Percentiles rank a stretch among this genome's conserved stretches.
phyloP scores from a whole-genome alignment of 2,888 invertebrate species.

The Dryocosmus kuriphilus region DNA sequence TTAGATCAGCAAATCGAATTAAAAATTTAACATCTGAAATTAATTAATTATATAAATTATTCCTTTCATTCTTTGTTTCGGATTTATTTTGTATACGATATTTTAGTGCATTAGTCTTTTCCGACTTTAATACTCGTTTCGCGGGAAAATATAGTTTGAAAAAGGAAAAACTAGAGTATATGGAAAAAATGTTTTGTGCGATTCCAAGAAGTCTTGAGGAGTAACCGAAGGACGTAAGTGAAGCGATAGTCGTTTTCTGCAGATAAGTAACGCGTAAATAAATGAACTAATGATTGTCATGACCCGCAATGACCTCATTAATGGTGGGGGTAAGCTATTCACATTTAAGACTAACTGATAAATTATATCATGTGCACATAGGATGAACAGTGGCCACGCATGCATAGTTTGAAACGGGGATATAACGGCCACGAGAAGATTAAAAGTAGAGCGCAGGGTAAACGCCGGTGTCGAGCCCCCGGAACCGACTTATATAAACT shows the following conservation, averaged over 20 bases:
- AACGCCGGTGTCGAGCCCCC: constrained; percentile 29
- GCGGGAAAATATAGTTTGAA: too few species aligned
- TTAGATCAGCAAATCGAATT: too few species aligned
- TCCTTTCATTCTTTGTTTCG: too few species aligned
- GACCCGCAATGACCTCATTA: constrained; percentile 19
- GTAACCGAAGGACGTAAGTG: background rate
- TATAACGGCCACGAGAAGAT: constrained; percentile 51
- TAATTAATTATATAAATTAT: too few species aligned
- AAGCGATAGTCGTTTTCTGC: background rate
- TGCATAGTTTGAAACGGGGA: constrained; percentile 43
- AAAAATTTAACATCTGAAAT: too few species aligned
- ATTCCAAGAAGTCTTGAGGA: background rate
- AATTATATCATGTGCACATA: constrained; percentile 32
- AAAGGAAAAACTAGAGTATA: too few species aligned
- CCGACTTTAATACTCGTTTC: too few species aligned
- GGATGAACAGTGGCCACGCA: constrained; percentile 4
- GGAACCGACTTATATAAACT: constrained; percentile 50
- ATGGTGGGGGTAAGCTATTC: constrained; percentile 2
- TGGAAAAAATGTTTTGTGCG: background rate
- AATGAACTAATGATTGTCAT: background rate
- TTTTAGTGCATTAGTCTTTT: too few species aligned
- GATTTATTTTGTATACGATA: too few species aligned
- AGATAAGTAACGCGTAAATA: constrained; percentile 15
- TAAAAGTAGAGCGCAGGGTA: constrained; percentile 52
- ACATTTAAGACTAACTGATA: constrained; percentile 27